Evolutionary conservation across 2,888 invertebrate genomes (phyloP).

Genomic region (Mimachlamys varia): DNA sequence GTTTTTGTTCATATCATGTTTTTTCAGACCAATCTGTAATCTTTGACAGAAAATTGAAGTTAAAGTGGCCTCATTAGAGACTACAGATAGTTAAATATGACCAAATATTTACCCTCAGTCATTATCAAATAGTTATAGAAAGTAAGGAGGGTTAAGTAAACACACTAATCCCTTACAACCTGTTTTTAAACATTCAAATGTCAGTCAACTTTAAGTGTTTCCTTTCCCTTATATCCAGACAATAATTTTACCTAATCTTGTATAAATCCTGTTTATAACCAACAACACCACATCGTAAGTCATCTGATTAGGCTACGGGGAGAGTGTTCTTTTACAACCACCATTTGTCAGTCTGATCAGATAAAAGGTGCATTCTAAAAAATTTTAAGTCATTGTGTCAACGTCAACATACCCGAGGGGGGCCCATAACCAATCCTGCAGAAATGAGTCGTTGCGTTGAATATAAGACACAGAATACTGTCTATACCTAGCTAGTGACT

Average conservation of each 20-base stretch:
- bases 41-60: background rate
- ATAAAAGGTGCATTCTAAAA: background rate
- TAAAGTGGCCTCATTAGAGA: background rate
- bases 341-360: background rate
- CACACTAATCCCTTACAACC: background rate
- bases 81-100: background rate
- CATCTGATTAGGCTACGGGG: background rate
- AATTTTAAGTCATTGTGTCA: background rate
- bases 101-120: background rate
- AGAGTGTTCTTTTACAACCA: background rate
- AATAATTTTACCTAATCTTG: background rate
- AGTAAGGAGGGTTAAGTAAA: background rate
- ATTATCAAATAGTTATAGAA: background rate
- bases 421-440: background rate
- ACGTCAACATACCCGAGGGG: too few relatives aligned
- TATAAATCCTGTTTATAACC: background rate
- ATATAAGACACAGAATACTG: too few relatives aligned
- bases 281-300: background rate
- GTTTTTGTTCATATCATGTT: background rate
- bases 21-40: background rate
- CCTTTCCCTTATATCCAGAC: background rate
- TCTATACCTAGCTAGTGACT: too few relatives aligned
- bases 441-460: background rate
- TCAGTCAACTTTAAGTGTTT: background rate
- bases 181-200: background rate